A percentile compares a stretch with the other conserved stretches of the same genome.
Conservation (phyloP, 2,113 vertebrate species). For the Pygoscelis antarcticus region DNA sequence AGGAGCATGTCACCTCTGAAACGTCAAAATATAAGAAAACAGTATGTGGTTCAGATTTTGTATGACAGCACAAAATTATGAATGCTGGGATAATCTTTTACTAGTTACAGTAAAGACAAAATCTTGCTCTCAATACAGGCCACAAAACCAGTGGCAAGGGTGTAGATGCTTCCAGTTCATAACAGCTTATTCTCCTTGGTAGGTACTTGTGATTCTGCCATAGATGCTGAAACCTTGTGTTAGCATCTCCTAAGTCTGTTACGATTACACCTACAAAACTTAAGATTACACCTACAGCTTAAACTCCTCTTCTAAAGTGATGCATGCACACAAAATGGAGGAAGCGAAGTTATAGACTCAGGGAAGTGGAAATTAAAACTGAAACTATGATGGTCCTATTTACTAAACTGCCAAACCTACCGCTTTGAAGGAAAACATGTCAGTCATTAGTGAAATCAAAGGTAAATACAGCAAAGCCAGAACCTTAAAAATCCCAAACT, state of each 20-base stretch:
- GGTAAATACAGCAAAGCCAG: not conserved
- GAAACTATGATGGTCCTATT: not conserved
- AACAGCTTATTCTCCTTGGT: not conserved
- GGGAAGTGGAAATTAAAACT: not conserved
- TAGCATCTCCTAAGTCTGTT: not conserved
- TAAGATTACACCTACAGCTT: not conserved
- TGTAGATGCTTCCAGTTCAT: not conserved
- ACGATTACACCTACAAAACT: not conserved
- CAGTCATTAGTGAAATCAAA: not conserved
- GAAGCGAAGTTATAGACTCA: not conserved
- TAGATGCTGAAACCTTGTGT: not conserved
- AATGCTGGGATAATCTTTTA: not conserved
- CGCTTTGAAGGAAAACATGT: not conserved
- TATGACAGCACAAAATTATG: not conserved
- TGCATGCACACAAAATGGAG: rapidly evolving
- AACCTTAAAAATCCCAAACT: not conserved
- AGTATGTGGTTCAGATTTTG: not conserved
- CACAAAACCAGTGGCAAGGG: not conserved
- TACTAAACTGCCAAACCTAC: not conserved
- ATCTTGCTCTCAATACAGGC: not conserved
- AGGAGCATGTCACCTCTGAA: not conserved
- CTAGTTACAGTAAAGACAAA: not conserved
- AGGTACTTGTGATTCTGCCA: not conserved
- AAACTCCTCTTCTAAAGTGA: not conserved
- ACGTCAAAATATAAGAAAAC: not conserved